These are phyloP conservation scores for Chroicocephalus ridibundus DNA, from an alignment of 2,113 vertebrate species.

Conservation along the genomic window DNA sequence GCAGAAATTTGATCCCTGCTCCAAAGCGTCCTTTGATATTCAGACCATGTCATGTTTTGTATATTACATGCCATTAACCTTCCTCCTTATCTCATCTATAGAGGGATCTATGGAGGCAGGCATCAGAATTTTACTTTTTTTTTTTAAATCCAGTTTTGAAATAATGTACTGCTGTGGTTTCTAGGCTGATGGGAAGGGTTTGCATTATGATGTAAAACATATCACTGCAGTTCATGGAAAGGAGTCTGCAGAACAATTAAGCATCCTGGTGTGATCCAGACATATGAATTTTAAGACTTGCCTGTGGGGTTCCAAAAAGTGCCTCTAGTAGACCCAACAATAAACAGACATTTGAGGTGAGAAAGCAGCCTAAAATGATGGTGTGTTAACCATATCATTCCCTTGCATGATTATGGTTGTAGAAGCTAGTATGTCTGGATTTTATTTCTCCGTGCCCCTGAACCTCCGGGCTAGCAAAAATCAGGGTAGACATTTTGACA, in stretches of 20 bases:
- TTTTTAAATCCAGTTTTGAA: neutral
- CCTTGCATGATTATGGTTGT: neutral
- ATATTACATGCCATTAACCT: neutral
- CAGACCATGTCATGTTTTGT: neutral
- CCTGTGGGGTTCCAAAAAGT: neutral
- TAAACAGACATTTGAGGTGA: neutral
- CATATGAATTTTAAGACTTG: neutral
- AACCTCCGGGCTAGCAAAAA: neutral
- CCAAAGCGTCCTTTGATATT: neutral
- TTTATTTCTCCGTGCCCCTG: neutral
- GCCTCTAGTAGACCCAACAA: neutral
- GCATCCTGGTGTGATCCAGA: neutral
- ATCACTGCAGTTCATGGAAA: neutral
- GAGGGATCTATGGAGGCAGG: too few relatives aligned
- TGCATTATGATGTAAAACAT: neutral
- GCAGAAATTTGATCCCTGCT: neutral
- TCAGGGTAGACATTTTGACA: neutral
- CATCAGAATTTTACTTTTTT: neutral
- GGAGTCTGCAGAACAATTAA: neutral
- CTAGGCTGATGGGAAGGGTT: neutral
- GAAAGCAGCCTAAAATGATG: neutral
- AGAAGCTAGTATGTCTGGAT: neutral
- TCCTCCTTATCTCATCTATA: neutral
- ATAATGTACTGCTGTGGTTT: neutral
- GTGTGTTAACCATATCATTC: neutral